phyloP scores from a whole-genome alignment of 2,113 vertebrate genomes.

The Engystomops pustulosus region DNA sequence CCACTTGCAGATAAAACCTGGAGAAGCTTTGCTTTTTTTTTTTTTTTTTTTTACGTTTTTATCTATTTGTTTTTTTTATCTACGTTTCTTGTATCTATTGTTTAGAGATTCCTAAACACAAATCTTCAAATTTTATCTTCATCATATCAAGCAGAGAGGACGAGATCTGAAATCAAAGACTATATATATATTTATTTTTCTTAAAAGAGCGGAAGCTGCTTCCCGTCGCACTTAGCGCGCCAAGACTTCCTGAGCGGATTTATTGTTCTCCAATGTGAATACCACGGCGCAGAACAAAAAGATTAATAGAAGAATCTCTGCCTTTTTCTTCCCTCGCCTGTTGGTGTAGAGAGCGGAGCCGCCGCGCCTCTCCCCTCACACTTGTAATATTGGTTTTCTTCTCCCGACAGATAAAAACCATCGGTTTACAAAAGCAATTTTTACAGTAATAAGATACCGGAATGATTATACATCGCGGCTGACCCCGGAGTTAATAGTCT shows the following conservation, averaged over 20 bases:
- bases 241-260: neutral
- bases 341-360: neutral
- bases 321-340: neutral
- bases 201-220: neutral
- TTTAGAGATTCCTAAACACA: neutral
- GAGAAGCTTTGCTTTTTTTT: too few species aligned
- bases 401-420: slow-evolving; percentile 6
- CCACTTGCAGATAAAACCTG: neutral
- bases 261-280: slow-evolving; percentile 13
- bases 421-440: slow-evolving; percentile 46
- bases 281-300: slow-evolving; percentile 12
- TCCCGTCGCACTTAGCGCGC: neutral
- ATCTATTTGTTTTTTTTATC: too few species aligned
- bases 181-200: neutral
- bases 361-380: slow-evolving; percentile 25
- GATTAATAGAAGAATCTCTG: neutral
- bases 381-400: slow-evolving; percentile 46
- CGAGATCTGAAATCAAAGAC: neutral
- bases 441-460: slow-evolving; percentile 45
- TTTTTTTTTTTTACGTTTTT: neutral
- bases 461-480: slow-evolving; percentile 43
- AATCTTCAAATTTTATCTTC: neutral
- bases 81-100: neutral
- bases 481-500: slow-evolving; percentile 50
- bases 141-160: neutral